Percentiles rank a stretch among this genome's conserved stretches.
Conservation (phyloP, 2,797 vertebrate genomes). For the Cryptoprocta ferox region DNA sequence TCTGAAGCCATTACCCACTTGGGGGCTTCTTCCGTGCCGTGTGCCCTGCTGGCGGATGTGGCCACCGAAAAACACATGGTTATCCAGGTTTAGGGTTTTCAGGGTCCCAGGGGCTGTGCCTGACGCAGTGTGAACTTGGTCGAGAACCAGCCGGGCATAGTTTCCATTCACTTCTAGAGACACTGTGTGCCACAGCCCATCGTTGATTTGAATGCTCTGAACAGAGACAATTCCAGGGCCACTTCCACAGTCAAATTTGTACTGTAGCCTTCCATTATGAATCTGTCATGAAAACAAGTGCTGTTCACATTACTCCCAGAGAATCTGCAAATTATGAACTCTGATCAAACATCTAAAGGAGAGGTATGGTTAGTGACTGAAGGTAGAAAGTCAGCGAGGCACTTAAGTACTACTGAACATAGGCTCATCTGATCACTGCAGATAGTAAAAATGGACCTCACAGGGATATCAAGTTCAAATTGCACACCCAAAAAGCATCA, state of each 20-base stretch:
- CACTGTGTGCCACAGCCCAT: slow-evolving; percentile 97
- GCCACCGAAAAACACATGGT: slow-evolving; percentile 95
- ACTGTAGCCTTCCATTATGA: slow-evolving; percentile 95
- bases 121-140: slow-evolving; percentile 95
- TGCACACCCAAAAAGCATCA: neutral
- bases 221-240: slow-evolving; percentile 97
- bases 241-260: slow-evolving; percentile 98
- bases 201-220: slow-evolving; percentile 96
- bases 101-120: slow-evolving; percentile 96
- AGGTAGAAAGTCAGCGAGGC: neutral
- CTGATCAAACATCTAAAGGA: neutral
- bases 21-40: slow-evolving; percentile 91
- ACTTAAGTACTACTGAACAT: neutral
- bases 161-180: slow-evolving; percentile 97
- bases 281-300: slow-evolving; percentile 87
- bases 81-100: slow-evolving; percentile 96
- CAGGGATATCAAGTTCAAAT: neutral
- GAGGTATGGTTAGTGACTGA: rapidly evolving
- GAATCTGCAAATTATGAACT: rapidly evolving
- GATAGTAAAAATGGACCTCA: neutral
- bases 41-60: slow-evolving; percentile 91
- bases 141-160: slow-evolving; percentile 95
- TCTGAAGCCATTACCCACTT: slow-evolving; percentile 92
- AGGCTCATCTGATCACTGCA: rapidly evolving
- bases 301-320: rapidly evolving